A percentile compares a stretch with the other conserved stretches of the same genome.
These are phyloP conservation scores for Pelusios castaneus DNA, from an alignment of 2,113 vertebrate species.

Conservation along the genomic window DNA sequence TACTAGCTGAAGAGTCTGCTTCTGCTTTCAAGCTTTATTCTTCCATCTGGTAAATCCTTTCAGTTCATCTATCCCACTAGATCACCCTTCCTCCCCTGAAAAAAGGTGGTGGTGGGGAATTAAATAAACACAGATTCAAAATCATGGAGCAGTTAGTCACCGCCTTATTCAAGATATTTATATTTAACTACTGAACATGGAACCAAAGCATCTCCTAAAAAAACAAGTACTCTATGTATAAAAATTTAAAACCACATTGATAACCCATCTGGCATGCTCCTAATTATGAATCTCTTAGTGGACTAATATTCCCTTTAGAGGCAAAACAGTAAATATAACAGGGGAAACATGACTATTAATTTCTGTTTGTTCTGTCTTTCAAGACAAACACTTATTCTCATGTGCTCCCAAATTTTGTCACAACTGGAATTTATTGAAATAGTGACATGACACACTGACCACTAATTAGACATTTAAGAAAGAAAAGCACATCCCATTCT, in stretches of 20 bases:
- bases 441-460: slow-evolving; percentile 38
- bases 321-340: slow-evolving; percentile 73
- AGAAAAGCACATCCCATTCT: slow-evolving; percentile 22
- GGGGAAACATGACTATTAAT: slow-evolving; percentile 74
- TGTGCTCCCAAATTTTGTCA: slow-evolving; percentile 52
- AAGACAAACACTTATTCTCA: slow-evolving; percentile 60
- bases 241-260: slow-evolving; percentile 82
- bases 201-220: slow-evolving; percentile 57
- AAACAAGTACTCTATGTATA: slow-evolving; percentile 69
- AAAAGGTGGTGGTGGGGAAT: not conserved
- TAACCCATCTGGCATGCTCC: slow-evolving; percentile 80
- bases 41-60: slow-evolving; percentile 11
- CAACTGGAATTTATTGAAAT: slow-evolving; percentile 54
- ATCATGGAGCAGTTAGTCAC: slow-evolving; percentile 46
- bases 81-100: not conserved
- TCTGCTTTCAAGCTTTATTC: slow-evolving; percentile 14
- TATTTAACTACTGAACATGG: slow-evolving; percentile 62
- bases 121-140: slow-evolving; percentile 64
- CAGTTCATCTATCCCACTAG: not conserved
- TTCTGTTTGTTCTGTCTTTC: slow-evolving; percentile 78
- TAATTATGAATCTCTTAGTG: slow-evolving; percentile 78
- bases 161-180: slow-evolving; percentile 53
- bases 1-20: not conserved
- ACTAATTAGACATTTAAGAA: slow-evolving; percentile 52
- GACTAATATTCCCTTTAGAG: slow-evolving; percentile 77